phyloP scores from a whole-genome alignment of 2,797 vertebrate species.

The Brachymystax lenok region DNA sequence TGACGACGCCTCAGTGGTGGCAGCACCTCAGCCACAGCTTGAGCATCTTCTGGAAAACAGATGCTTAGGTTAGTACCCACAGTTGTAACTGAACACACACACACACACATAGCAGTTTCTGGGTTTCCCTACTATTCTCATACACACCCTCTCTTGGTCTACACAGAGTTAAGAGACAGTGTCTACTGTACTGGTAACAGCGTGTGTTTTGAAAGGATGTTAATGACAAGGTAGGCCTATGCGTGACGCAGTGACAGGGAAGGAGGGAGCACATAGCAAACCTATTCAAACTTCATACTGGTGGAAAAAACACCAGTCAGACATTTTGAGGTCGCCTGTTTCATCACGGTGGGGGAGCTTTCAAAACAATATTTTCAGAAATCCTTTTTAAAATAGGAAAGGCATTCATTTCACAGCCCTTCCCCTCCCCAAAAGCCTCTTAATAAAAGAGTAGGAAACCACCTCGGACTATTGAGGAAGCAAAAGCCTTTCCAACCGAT shows the following conservation, averaged over 20 bases:
- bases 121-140: too few species aligned
- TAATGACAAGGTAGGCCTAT: too few species aligned
- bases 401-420: constrained; percentile 37
- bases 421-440: constrained; percentile 39
- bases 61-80: background rate
- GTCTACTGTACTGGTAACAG: too few species aligned
- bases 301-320: too few species aligned
- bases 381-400: constrained; percentile 33
- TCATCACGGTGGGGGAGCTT: constrained; percentile 9
- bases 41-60: constrained; percentile 82
- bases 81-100: background rate
- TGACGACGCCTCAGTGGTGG: constrained; percentile 76
- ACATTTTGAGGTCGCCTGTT: constrained; percentile 31
- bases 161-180: too few species aligned
- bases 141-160: too few species aligned
- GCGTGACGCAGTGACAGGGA: too few species aligned
- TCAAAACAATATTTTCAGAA: constrained; percentile 48
- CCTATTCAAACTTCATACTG: too few species aligned
- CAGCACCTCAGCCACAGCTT: constrained; percentile 82
- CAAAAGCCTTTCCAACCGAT: constrained; percentile 21
- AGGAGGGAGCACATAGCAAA: too few species aligned
- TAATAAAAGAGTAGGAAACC: constrained; percentile 46
- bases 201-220: too few species aligned
- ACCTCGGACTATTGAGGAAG: constrained; percentile 37
- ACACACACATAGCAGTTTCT: too few species aligned